Base-by-base conservation (phyloP, 2,888 invertebrate genomes). In the Heteromurus nitidus region DNA sequence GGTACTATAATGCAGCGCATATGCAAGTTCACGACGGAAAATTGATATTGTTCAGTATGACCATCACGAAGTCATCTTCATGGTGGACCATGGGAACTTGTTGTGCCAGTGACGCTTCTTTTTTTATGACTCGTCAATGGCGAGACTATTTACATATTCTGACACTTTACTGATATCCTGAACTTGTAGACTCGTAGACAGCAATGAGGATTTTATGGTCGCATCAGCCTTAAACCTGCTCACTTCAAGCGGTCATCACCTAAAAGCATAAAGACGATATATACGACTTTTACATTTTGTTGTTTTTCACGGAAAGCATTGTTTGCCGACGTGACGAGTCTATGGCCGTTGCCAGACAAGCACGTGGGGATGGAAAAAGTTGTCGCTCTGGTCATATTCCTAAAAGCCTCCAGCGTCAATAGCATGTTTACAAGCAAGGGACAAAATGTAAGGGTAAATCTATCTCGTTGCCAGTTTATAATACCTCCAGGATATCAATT, bases 241-340 rank as follows among this genome's bases (percentile, higher is more conserved):
- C 26, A 55, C 47, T 26, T 9, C 5, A 26, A 2, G 36, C 13
- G 13, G 36, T 36, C 36, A n/a, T n/a, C n/a, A n/a, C n/a, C n/a
- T n/a, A n/a, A n/a, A n/a, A n/a, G n/a, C n/a, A n/a, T n/a, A n/a
- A n/a, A n/a, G n/a, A n/a, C n/a, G n/a, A n/a, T n/a, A n/a, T n/a
- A n/a, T n/a, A n/a, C n/a, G n/a, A n/a, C n/a, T n/a, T n/a, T 36
- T 36, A 36, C 13, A 36, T 36, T 9, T 9, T 36, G 36, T 36
- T 13, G n/a, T n/a, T n/a, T n/a, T n/a, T n/a, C n/a, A 30, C 1
- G 60, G 18, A 60, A 60, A 28, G 5, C 16, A 60, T 30, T 30
- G 31, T 60, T 60, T 60, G 60, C 60, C 31, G 60, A 60, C 60
- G 60, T 60, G 60, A 60, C 18, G n/a, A 13, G 30, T 30, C 60